Evolutionary conservation across 2,113 vertebrate species (phyloP), one percentile per base, ranked within the genome.

Genomic region (Antennarius striatus): DNA sequence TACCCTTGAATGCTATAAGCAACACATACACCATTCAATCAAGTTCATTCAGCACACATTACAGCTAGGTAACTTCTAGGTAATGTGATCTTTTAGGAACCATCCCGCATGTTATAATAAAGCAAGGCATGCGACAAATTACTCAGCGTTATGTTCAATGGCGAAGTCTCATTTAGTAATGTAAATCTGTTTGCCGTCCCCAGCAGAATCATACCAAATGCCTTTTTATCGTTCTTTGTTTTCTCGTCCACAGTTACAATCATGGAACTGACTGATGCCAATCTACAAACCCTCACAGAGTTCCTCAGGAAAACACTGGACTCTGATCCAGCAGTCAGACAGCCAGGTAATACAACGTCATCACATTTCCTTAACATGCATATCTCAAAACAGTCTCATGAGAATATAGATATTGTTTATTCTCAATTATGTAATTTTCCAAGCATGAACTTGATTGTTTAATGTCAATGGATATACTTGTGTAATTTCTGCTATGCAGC

Each of bases 241-340:
- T 54, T 40, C 6, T 63, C 4, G 0, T 10, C 28, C 6, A 8
- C 22, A 79, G 74, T 39, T 56, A 45, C 55, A 70, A 85, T 64
- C 89, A 99, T 99, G 98, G 98, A 99, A 81, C 92, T 99, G 65
- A 99, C 96, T 77, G 96, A 99, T 88, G 93, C 92, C 66, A 98
- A 99, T 91, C 93, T 99, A 70, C 96, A 98, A 81, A 95, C 93
- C 45, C 89, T 99, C 81, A 99, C 97, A 3, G 97, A 99, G 77
- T 98, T 96, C 74, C 89, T 99, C 45, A 94, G 93, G 89, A 99
- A 99, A 90, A 99, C 98, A 0, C 89, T 99, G 71, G 95, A 96
- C 89, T 96, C 97, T 59, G 96, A 99, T 87, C 97, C 98, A 66
- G 77, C 94, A 46, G 91, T 99, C 87, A 94, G 98, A 72, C 96